These are phyloP conservation scores for Suillia variegata DNA, from an alignment of 2,888 invertebrate genomes.

Conservation along the genomic window DNA sequence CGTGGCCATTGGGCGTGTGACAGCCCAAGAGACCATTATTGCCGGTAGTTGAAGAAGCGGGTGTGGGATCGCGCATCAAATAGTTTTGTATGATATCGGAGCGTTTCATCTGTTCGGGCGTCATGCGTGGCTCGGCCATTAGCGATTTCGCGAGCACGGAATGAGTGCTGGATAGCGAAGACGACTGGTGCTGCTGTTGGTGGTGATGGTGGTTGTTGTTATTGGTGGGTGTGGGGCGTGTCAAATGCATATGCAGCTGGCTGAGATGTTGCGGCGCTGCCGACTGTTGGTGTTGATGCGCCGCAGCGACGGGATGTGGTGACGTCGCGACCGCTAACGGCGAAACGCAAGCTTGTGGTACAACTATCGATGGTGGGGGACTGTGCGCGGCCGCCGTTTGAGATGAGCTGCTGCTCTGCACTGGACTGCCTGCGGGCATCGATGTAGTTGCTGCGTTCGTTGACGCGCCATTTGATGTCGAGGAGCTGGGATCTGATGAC, in stretches of 20 bases:
- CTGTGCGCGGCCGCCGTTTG: neutral
- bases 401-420: conserved; percentile 41
- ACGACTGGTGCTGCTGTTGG: conserved; percentile 51
- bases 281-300: conserved; percentile 30
- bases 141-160: conserved; percentile 87
- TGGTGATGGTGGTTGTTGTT: conserved; percentile 41
- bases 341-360: conserved; percentile 35
- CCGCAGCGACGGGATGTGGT: conserved; percentile 22
- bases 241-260: conserved; percentile 64
- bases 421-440: conserved; percentile 40
- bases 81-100: conserved; percentile 92
- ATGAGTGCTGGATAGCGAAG: conserved; percentile 82
- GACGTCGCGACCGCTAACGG: conserved; percentile 16
- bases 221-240: conserved; percentile 63
- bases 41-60: conserved; percentile 35
- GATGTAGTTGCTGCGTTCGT: conserved; percentile 64
- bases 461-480: conserved; percentile 40
- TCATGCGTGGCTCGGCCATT: conserved; percentile 93
- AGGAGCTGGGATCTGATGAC: conserved; percentile 66
- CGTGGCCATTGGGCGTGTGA: conserved; percentile 40
- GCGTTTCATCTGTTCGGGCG: conserved; percentile 88
- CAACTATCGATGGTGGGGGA: conserved; percentile 27
- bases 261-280: conserved; percentile 56
- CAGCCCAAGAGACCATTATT: conserved; percentile 38
- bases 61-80: conserved; percentile 74